phyloP scores from a whole-genome alignment of 2,113 vertebrate species.

The Catharus minimus region DNA sequence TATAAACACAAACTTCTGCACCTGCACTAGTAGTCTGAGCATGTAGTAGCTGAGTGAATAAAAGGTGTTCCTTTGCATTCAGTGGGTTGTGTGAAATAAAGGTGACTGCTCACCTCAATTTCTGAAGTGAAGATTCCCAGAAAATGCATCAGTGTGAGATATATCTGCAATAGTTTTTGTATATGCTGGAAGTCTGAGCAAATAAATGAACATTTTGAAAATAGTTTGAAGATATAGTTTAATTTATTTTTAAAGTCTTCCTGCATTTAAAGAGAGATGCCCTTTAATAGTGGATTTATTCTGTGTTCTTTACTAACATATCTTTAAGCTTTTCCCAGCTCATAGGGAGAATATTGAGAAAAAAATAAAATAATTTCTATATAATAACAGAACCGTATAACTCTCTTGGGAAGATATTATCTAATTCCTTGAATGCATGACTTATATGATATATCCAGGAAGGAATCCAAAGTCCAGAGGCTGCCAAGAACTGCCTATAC shows the following conservation, averaged over 20 bases:
- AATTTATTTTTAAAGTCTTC: not conserved
- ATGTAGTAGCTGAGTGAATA: not conserved
- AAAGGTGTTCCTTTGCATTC: not conserved
- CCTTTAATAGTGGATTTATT: not conserved
- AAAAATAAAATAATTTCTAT: not conserved
- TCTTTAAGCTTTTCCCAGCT: not conserved
- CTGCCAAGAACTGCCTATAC: not conserved
- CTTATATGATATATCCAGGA: not conserved
- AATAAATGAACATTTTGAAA: not conserved
- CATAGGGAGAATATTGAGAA: not conserved
- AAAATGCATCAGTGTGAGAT: not conserved
- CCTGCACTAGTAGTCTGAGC: not conserved
- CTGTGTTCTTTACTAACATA: not conserved
- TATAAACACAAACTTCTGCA: not conserved
- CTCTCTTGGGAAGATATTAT: not conserved
- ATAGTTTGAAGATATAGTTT: not conserved
- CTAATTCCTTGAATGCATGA: not conserved
- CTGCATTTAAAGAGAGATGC: not conserved
- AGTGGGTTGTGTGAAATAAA: not conserved
- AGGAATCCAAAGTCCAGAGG: not conserved
- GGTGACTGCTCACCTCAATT: not conserved
- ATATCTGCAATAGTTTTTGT: not conserved
- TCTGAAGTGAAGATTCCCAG: not conserved
- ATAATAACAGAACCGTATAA: not conserved
- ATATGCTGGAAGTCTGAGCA: not conserved